Evolutionary conservation across 2,113 vertebrate genomes (phyloP), one percentile per base, ranked within the genome.

Genomic region (Phainopepla nitens): DNA sequence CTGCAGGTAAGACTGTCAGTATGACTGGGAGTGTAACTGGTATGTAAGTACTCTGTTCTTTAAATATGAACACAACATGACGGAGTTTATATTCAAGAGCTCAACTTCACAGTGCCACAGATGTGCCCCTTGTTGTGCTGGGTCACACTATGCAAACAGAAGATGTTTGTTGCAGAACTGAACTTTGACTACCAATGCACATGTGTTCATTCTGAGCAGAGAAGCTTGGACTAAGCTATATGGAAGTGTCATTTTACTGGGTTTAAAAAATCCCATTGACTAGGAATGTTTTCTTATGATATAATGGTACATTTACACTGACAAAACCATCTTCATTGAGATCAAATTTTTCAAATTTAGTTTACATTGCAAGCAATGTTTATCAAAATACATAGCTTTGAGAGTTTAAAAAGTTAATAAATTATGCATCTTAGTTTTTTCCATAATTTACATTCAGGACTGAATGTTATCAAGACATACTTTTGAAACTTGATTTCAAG

Each of bases 401-500:
- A 79, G 39, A 31, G 41, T 79, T 82, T 45, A 22, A 79, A 69
- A 89, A 28, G 2, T 36, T 53, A 87, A 56, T 83, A 79, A 82
- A 71, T 89, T 21, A 41, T 64, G 4, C 24, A 45, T 49, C 16
- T 76, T 9, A 11, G 1, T 61, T 90, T 82, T 39, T 90, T 49
- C 41, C 7, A 19, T 72, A 41, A 68, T 80, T 57, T 93, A 17
- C 10, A 35, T 81, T 88, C 22, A 71, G 19, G 35, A 81, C 44
- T 78, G 41, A 76, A 57, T 69, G 21, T 72, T 14, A 1, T 64
- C 57, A 82, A 47, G 69, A 5, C 15, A 35, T 42, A 13, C 35
- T 79, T 79, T 62, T 44, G 18, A 71, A 94, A 86, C 19, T 31
- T 77, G 20, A 50, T 82, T 89, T 84, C 29, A 86, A 86, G 39